Conservation (phyloP, 2,888 invertebrate genomes). For the Nesidiocoris tenuis region DNA sequence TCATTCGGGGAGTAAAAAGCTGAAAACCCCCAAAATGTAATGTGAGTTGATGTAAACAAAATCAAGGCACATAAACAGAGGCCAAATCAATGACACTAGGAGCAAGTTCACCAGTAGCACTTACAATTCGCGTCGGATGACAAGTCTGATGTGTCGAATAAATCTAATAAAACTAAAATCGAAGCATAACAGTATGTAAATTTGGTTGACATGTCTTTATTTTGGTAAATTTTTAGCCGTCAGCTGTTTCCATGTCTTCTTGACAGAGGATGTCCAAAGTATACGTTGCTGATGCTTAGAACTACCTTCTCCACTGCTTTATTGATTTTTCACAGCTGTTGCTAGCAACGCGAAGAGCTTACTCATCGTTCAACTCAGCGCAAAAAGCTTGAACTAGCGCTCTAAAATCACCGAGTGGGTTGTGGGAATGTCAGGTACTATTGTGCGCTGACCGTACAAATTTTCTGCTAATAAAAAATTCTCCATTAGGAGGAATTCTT, state of each 20-base stretch:
- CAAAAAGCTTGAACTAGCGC: no score
- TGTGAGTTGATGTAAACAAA: slow-evolving; percentile 19
- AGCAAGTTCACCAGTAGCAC: slow-evolving; percentile 11
- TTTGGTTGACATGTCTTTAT: slow-evolving; percentile 43
- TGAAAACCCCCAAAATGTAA: slow-evolving; percentile 55
- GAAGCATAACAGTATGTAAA: slow-evolving; percentile 42
- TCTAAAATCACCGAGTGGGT: no score
- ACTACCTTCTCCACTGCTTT: slow-evolving; percentile 32
- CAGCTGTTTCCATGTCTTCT: slow-evolving; percentile 36
- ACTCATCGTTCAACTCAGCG: no score
- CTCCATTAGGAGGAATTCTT: no score
- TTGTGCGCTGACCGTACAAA: no score
- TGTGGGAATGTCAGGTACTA: no score
- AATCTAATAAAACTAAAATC: slow-evolving; percentile 42
- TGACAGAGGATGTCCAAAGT: slow-evolving; percentile 30
- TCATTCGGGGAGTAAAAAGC: slow-evolving; percentile 72
- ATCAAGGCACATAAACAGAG: neutral
- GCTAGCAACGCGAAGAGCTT: no score
- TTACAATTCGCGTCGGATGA: slow-evolving; percentile 41
- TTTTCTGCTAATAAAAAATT: no score
- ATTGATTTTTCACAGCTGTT: slow-evolving; percentile 34
- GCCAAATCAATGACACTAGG: neutral
- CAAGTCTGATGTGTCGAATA: slow-evolving; percentile 34
- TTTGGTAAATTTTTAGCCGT: slow-evolving; percentile 34
- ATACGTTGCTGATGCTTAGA: slow-evolving; percentile 30